phyloP scores from a whole-genome alignment of 2,797 vertebrate genomes.

The Stomatorhinus walkeri region DNA sequence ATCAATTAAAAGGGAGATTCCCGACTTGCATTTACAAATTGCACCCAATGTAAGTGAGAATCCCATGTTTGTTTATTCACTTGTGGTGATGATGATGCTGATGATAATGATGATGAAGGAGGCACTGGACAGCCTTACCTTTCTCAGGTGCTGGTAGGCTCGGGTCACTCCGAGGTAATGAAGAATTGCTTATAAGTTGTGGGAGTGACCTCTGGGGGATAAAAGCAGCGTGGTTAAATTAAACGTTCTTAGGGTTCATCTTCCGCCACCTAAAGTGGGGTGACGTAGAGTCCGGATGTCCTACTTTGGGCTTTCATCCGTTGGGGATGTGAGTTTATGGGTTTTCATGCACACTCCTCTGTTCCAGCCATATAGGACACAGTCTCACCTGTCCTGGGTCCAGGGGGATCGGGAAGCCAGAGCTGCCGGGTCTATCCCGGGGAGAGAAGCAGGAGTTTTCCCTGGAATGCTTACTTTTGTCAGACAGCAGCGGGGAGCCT shows the following conservation, averaged over 20 bases:
- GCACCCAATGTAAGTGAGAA: background rate
- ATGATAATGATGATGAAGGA: background rate
- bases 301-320: background rate
- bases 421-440: conserved; percentile 88
- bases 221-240: background rate
- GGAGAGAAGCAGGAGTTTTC: conserved; percentile 92
- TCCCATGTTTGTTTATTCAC: background rate
- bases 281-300: background rate
- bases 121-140: conserved; percentile 58
- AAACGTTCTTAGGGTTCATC: background rate
- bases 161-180: conserved; percentile 87
- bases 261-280: background rate
- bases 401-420: conserved; percentile 79
- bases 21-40: background rate
- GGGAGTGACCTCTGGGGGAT: conserved; percentile 72
- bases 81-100: background rate
- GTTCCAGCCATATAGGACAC: background rate
- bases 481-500: conserved; percentile 93
- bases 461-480: conserved; percentile 97
- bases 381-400: conserved; percentile 78
- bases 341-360: background rate
- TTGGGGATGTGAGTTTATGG: background rate
- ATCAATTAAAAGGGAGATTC: background rate
- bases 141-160: conserved; percentile 85
- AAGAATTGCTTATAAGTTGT: conserved; percentile 80